Conservation (phyloP, 1,140 invertebrate genomes). For the Euura lappo region DNA sequence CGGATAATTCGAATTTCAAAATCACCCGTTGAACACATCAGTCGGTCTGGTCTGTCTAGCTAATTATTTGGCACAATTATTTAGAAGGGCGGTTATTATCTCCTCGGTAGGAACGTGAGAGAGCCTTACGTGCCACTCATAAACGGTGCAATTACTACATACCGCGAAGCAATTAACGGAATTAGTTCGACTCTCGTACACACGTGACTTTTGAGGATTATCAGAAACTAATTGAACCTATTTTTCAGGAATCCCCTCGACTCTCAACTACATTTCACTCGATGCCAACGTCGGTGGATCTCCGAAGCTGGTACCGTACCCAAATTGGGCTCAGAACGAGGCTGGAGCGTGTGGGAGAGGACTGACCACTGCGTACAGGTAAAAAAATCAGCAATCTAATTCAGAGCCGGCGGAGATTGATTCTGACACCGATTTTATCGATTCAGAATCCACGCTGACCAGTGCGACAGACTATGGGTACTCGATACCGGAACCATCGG, state of each 20-base stretch:
- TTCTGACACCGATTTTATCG: neutral
- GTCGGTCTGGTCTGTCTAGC: too few species aligned
- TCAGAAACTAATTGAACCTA: neutral
- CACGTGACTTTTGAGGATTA: too few species aligned
- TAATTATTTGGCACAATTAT: too few species aligned
- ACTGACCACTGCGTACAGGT: conserved; percentile 75
- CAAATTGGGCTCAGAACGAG: conserved; percentile 75
- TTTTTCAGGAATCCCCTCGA: conserved; percentile 75
- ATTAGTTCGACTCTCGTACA: neutral
- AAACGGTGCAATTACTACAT: too few species aligned
- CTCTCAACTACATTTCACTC: conserved; percentile 78
- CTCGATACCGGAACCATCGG: conserved; percentile 82
- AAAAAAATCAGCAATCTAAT: conserved; percentile 10
- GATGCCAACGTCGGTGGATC: conserved; percentile 68
- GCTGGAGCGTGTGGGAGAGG: conserved; percentile 76
- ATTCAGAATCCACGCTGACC: conserved; percentile 68
- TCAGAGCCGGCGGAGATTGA: neutral
- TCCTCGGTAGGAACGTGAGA: too few species aligned
- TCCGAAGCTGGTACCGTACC: conserved; percentile 77
- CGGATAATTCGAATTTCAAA: too few species aligned
- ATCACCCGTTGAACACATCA: too few species aligned
- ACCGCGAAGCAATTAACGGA: too few species aligned
- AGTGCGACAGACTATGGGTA: conserved; percentile 81
- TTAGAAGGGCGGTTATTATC: too few species aligned
- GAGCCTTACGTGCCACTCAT: too few species aligned